Evolutionary conservation across 2,888 invertebrate genomes (phyloP), one percentile per base, ranked within the genome.

Genomic region (Fragum fragum): DNA sequence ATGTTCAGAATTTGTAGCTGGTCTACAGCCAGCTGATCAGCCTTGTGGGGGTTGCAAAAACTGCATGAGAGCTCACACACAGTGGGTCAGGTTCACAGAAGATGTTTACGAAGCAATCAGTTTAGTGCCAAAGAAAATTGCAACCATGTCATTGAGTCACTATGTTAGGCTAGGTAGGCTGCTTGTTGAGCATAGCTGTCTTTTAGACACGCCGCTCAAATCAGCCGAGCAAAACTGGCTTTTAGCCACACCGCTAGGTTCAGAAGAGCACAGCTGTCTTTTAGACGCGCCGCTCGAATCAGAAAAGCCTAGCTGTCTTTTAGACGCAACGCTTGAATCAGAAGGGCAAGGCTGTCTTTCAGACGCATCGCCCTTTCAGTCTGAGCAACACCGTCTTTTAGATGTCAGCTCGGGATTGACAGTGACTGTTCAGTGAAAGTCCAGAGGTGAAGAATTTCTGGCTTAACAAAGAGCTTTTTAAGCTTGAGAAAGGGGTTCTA

Each of bases 21-120:
- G 69, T 26, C 21, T 47, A 14, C n/a, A 53, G 28, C 7, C 79
- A 18, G 23, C 32, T 21, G 73, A 80, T 55, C 23, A 83, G 21
- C 83, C 83, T 14, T 86, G 85, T 73, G 78, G 76, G 23, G 81
- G 83, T 18, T 85, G 85, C 26, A 21, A 47, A 9, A 76, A 79
- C 32, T 83, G 86, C 36, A 47, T n/a, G 21, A 73, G 68, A 47
- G 70, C 69, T 14, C 57, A 81, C 18, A 16, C 36, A 18, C 42
- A 74, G 1, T 86, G 81, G 79, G 55, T 21, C n/a, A 52, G n/a
- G 0, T 83, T 81, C 71, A 47, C 26, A n/a, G 53, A 55, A 26
- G 23, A 32, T 18, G 69, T 75, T 6, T 69, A 57, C 53, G 69
- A 85, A 32, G 79, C 71, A 21, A 61, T 85, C 18, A 21, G 23